Evolutionary conservation across 2,888 invertebrate species (phyloP), one percentile per base, ranked within the genome.

Genomic region (Hypsopygia costalis): DNA sequence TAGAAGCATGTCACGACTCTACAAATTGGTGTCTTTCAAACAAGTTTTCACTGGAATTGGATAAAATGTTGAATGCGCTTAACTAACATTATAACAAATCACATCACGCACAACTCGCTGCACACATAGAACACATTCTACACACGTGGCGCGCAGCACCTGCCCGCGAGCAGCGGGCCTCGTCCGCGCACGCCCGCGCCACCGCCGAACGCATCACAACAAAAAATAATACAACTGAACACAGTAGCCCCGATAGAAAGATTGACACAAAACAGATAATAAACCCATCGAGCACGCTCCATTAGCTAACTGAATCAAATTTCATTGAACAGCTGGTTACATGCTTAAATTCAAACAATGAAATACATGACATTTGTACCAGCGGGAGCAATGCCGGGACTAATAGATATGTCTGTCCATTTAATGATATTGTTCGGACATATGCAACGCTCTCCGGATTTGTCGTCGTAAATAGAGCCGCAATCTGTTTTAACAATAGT

Each of bases 291-390:
- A 70, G 74, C 64, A 66, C 76, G 73, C 72, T 72, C 79, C 78
- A 81, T 82, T 82, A 76, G 69, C 58, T 63, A 69, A 64, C 62
- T 67, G 80, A 75, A 78, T 82, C 80, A 73, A 75, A 80, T 82
- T 80, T 69, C 81, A 75, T 70, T 67, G 74, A 75, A 78, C 85
- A 86, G 76, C 81, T 86, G 83, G 67, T 68, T 61, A 54, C 55
- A 51, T 55, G 52, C 57, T 55, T 62, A 48, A 48, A 58, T 63
- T 65, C 62, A 65, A 66, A 74, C 70, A 75, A 75, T 70, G 59
- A 16, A 16, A 3, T n/a, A n/a, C n/a, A n/a, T 2, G 16, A 16
- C 62, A 43, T 45, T 55, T 60, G 62, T 64, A 64, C 63, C 66
- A 22, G 21, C 36, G 36, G 4, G 29, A 31, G 30, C 21, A 21